Conservation (phyloP, 2,113 vertebrate genomes). For the Lamprotornis superbus region DNA sequence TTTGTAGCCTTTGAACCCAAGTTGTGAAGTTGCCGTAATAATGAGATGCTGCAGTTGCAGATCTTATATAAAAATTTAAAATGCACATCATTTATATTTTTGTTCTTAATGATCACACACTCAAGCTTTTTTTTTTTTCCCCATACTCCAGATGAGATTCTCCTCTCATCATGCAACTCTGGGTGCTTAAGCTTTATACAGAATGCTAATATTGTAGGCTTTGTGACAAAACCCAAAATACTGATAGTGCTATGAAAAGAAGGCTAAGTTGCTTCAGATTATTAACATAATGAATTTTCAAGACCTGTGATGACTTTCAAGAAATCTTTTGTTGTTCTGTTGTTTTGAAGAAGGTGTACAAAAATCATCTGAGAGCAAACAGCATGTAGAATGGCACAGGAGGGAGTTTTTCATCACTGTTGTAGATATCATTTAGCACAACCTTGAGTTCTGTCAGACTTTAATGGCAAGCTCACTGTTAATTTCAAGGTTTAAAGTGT, state of each 20-base stretch:
- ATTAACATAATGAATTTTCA: neutral
- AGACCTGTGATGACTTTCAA: conserved; percentile 14
- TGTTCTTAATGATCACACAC: neutral
- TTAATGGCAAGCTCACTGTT: conserved; percentile 44
- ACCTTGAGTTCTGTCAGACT: neutral
- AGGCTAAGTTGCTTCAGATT: conserved; percentile 12
- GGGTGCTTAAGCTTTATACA: neutral
- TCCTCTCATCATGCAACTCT: neutral
- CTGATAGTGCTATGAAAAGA: neutral
- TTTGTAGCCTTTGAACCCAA: neutral
- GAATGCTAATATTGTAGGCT: neutral
- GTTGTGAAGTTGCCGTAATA: neutral
- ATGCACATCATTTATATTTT: neutral
- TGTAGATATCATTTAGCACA: conserved; percentile 1
- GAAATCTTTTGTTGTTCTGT: neutral
- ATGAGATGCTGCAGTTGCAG: neutral
- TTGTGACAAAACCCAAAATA: neutral
- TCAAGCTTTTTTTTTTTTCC: neutral
- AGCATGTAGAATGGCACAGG: conserved; percentile 2
- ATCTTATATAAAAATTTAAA: neutral
- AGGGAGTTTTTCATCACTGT: conserved; percentile 11
- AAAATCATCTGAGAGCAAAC: conserved; percentile 19
- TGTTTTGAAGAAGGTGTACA: neutral
- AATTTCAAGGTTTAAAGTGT: conserved; percentile 46
- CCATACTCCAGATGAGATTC: neutral